phyloP scores from a whole-genome alignment of 1,140 invertebrate genomes.

The Heliothis subflexa region DNA sequence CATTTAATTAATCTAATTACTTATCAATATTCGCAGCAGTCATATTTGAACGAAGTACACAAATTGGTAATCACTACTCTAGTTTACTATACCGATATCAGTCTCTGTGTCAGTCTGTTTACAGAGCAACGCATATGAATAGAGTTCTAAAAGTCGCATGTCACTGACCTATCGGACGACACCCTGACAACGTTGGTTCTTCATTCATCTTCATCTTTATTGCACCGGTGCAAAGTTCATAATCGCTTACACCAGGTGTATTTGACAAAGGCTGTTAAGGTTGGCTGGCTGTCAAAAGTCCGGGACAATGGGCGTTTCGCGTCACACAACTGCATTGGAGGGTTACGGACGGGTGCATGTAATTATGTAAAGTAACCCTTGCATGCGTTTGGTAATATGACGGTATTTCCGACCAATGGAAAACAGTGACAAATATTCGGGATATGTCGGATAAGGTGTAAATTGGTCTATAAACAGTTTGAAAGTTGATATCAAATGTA shows the following conservation, averaged over 20 bases:
- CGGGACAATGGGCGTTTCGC: conserved; percentile 55
- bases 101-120: conserved; percentile 34
- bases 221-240: conserved; percentile 27
- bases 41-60: too few relatives aligned
- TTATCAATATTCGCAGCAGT: too few relatives aligned
- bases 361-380: conserved; percentile 48
- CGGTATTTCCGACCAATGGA: neutral
- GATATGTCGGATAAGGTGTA: neutral
- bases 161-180: conserved; percentile 44
- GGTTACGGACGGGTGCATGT: conserved; percentile 48
- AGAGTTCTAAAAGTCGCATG: conserved; percentile 44
- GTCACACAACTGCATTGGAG: conserved; percentile 52
- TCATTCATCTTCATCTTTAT: conserved; percentile 16
- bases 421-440: neutral
- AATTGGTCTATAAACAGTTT: too few relatives aligned
- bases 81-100: conserved; percentile 5
- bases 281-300: conserved; percentile 53
- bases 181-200: conserved; percentile 20
- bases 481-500: too few relatives aligned
- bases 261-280: conserved; percentile 43
- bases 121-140: conserved; percentile 23
- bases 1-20: too few relatives aligned
- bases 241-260: conserved; percentile 22
- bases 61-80: neutral
- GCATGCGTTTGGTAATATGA: neutral